Evolutionary conservation across 2,797 vertebrate species (phyloP).

Genomic region (Coregonus ussuriensis): DNA sequence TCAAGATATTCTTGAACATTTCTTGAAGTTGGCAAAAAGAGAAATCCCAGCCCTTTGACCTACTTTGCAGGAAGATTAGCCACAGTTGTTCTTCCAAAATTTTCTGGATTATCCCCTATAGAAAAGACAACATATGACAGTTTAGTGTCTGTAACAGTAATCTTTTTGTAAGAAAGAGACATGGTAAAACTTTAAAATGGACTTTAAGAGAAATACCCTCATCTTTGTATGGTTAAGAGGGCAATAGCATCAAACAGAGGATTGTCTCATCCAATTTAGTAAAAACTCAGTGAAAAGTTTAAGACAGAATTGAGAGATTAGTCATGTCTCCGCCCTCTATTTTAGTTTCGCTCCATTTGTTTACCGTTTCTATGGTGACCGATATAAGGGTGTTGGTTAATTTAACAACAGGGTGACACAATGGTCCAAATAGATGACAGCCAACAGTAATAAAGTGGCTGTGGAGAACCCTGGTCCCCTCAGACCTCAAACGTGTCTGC

Average conservation of each 20-base stretch:
- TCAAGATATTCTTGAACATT: background rate
- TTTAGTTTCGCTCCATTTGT: slow-evolving; percentile 50
- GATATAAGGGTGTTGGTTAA: slow-evolving; percentile 42
- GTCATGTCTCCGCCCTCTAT: slow-evolving; percentile 30
- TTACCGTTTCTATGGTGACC: slow-evolving; percentile 59
- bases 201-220: background rate
- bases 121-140: slow-evolving; percentile 52
- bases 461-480: slow-evolving; percentile 38
- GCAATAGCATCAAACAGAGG: slow-evolving; percentile 41
- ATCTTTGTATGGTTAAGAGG: slow-evolving; percentile 13
- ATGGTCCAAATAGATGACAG: slow-evolving; percentile 54
- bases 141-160: background rate
- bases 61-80: slow-evolving; percentile 91
- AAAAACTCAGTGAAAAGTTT: slow-evolving; percentile 38
- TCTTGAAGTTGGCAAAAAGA: background rate
- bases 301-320: slow-evolving; percentile 35
- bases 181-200: background rate
- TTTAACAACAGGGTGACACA: slow-evolving; percentile 61
- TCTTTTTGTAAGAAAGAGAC: background rate
- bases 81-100: slow-evolving; percentile 93
- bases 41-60: slow-evolving; percentile 52
- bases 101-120: slow-evolving; percentile 87
- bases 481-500: slow-evolving; percentile 46
- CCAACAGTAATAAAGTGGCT: slow-evolving; percentile 54
- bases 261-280: slow-evolving; percentile 22